These are phyloP conservation scores for Stichopus chloronotus DNA, from an alignment of 35 echinoderm and acorn worm species.

Conservation along the genomic window DNA sequence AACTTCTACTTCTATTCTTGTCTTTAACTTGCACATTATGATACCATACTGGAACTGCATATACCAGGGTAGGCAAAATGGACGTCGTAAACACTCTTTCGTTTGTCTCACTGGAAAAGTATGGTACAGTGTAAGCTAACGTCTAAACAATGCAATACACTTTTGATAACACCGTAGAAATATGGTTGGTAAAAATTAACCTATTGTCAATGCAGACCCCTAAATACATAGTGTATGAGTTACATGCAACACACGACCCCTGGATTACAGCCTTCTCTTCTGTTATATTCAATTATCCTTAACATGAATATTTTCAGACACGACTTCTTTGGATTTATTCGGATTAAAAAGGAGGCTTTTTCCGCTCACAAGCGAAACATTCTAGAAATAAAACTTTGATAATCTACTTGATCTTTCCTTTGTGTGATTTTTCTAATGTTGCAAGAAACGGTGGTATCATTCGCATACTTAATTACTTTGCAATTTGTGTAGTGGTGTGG, in stretches of 20 bases:
- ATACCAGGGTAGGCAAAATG: no score
- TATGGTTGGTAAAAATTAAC: neutral
- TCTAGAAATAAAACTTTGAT: neutral
- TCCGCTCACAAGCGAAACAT: neutral
- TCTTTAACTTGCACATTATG: no score
- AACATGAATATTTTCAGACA: neutral
- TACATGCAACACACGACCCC: neutral
- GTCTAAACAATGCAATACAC: neutral
- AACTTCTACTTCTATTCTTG: no score
- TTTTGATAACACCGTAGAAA: neutral
- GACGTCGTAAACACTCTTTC: no score
- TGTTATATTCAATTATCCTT: no score
- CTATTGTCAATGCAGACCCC: neutral
- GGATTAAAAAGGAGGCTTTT: neutral
- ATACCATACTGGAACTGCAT: no score
- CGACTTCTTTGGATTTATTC: neutral
- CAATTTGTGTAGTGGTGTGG: no score
- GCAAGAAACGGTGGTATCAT: slow-evolving; percentile 39
- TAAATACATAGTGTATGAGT: neutral
- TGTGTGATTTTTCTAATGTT: slow-evolving; percentile 14
- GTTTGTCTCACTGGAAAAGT: no score
- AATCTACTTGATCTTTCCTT: neutral
- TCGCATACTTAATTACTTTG: neutral
- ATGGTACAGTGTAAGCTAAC: no score
- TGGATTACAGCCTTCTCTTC: neutral